Evolutionary conservation across 2,888 invertebrate species (phyloP), one percentile per base, ranked within the genome.

Genomic region (Sesamia inferens): DNA sequence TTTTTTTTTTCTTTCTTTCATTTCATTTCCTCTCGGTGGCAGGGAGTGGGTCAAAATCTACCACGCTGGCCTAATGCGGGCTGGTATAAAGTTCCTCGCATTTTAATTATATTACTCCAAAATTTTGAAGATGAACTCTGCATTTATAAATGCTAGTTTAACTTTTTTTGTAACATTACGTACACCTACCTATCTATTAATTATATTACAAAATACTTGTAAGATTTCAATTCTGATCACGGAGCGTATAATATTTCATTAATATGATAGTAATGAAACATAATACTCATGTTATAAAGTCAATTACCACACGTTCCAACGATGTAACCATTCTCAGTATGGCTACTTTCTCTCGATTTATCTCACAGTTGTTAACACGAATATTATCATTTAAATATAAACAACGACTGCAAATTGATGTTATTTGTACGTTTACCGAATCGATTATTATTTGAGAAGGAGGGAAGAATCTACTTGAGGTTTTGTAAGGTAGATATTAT

Each of bases 321-420:
- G 75, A 69, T 74, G 71, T 67, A 68, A 57, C 55, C n/a, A 72
- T 72, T 63, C 79, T 68, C 57, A 68, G 73, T 57, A 69, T 55
- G 39, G 44, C 57, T 65, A 83, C 82, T 83, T 83, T 83, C 85
- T 74, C 83, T 82, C 71, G n/a, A 83, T 79, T 82, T 72, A 84
- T 83, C 85, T 75, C 74, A n/a, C 78, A 74, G 71, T 65, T 64
- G 70, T 78, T 58, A 59, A 66, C 57, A 74, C 22, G 67, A 62
- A 71, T 66, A 81, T 73, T 71, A 69, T 71, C 57, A 62, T 82
- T 57, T 78, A 71, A 64, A 70, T 77, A 69, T 76, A 71, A 71
- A 81, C 70, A 83, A 69, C 68, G 57, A 64, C 51, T 59, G 66
- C 48, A 71, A 69, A 79, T 79, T 62, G 64, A 79, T 82, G 69